Conservation (phyloP, 53 echinoderm and acorn worm genomes). For the Mesocentrotus franciscanus region DNA sequence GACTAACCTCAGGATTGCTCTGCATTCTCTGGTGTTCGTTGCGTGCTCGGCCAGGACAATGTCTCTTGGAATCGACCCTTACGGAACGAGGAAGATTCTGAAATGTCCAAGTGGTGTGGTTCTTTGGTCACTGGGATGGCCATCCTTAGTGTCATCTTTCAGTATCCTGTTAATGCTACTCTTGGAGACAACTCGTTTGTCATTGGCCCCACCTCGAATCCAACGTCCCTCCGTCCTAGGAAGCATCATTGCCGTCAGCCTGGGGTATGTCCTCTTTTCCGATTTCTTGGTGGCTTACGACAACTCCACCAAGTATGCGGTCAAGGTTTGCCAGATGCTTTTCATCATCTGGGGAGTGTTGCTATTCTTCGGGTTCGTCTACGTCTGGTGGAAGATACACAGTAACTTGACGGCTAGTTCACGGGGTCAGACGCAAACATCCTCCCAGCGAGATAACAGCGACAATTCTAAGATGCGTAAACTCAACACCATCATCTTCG, state of each 20-base stretch:
- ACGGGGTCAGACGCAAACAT: slow-evolving; percentile 64
- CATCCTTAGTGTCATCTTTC: slow-evolving; percentile 75
- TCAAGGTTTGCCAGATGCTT: slow-evolving; percentile 74
- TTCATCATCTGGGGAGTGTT: slow-evolving; percentile 81
- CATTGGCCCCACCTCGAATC: slow-evolving; percentile 76
- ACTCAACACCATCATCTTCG: slow-evolving; percentile 71
- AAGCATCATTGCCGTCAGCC: slow-evolving; percentile 64
- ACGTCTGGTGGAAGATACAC: slow-evolving; percentile 79
- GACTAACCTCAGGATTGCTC: slow-evolving; percentile 59
- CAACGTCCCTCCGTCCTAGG: slow-evolving; percentile 74
- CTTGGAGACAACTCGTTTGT: slow-evolving; percentile 81
- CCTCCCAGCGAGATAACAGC: neutral
- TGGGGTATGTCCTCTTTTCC: slow-evolving; percentile 76
- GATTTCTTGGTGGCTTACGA: slow-evolving; percentile 81
- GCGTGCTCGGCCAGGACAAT: slow-evolving; percentile 68
- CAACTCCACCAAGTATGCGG: slow-evolving; percentile 68
- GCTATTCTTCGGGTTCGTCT: slow-evolving; percentile 69
- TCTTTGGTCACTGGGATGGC: slow-evolving; percentile 85
- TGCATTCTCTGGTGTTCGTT: slow-evolving; percentile 75
- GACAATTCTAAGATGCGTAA: slow-evolving; percentile 70
- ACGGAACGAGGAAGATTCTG: slow-evolving; percentile 75
- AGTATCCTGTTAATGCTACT: slow-evolving; percentile 80
- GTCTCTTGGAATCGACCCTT: slow-evolving; percentile 75
- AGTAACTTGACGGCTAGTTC: slow-evolving; percentile 69
- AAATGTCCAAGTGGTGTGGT: slow-evolving; percentile 73